Conservation (phyloP, 2,797 vertebrate species). For the Dipus sagitta region DNA sequence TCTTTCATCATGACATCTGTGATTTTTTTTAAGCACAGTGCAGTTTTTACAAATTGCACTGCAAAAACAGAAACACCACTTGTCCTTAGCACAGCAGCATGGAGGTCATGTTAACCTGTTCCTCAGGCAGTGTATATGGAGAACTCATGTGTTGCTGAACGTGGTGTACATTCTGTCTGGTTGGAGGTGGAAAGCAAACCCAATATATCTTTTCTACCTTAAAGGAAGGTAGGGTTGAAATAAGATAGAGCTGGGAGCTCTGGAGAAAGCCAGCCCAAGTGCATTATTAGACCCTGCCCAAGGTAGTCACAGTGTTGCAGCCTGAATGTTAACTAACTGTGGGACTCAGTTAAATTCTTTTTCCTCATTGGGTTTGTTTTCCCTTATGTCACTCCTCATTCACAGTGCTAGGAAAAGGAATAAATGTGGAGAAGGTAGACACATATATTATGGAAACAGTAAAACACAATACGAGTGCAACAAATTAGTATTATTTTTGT, state of each 20-base stretch:
- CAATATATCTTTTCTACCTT: slow-evolving; percentile 48
- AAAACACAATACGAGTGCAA: not conserved
- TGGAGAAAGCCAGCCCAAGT: not conserved
- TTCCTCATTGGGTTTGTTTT: not conserved
- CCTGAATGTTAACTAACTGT: slow-evolving; percentile 40
- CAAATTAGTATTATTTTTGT: not conserved
- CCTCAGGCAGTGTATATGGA: slow-evolving; percentile 33
- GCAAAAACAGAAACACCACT: slow-evolving; percentile 72
- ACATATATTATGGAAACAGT: not conserved
- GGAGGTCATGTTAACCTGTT: slow-evolving; percentile 51
- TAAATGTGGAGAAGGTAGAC: slow-evolving; percentile 37
- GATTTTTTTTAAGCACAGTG: slow-evolving; percentile 68
- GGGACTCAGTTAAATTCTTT: slow-evolving; percentile 14
- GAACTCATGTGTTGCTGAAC: slow-evolving; percentile 46
- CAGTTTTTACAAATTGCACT: slow-evolving; percentile 66
- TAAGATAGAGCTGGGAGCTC: not conserved
- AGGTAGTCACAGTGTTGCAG: not conserved
- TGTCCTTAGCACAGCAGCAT: slow-evolving; percentile 18
- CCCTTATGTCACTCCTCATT: not conserved
- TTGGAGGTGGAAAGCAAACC: slow-evolving; percentile 2
- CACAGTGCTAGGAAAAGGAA: not conserved
- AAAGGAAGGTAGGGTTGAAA: slow-evolving; percentile 43
- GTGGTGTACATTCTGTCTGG: slow-evolving; percentile 13
- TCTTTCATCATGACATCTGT: slow-evolving; percentile 68
- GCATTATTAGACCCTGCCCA: not conserved